A percentile compares a stretch with the other conserved stretches of the same genome.
phyloP scores from a whole-genome alignment of 2,113 vertebrate species.

The Aleadryas rufinucha region DNA sequence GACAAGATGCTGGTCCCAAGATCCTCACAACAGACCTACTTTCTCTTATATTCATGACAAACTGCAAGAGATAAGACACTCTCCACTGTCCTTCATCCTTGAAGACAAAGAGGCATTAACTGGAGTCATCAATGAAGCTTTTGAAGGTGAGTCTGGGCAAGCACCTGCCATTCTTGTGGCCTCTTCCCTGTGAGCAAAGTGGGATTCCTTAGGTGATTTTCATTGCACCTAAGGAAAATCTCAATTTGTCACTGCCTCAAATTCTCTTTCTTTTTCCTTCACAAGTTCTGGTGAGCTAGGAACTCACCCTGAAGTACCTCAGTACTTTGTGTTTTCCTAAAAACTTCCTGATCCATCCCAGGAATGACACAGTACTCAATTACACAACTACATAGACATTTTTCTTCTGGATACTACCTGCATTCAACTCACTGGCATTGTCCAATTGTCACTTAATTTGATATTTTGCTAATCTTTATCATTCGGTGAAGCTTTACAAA shows the following conservation, averaged over 20 bases:
- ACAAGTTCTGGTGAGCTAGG: neutral
- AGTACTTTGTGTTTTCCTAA: neutral
- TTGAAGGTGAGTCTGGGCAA: constrained; percentile 62
- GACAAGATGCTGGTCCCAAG: constrained; percentile 71
- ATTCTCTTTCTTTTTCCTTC: neutral
- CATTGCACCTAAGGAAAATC: no score
- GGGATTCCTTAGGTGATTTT: neutral
- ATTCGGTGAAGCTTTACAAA: neutral
- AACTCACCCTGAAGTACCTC: neutral
- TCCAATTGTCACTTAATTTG: neutral
- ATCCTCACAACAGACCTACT: constrained; percentile 61
- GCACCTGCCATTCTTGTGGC: neutral
- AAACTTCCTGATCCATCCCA: neutral
- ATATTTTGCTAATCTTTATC: neutral
- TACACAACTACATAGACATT: neutral
- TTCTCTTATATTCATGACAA: constrained; percentile 64
- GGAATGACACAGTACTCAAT: neutral
- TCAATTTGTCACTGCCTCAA: neutral
- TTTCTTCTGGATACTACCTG: neutral
- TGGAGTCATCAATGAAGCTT: constrained; percentile 65
- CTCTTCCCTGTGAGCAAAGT: neutral
- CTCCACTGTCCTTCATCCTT: neutral
- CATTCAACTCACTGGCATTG: neutral
- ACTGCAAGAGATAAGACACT: constrained; percentile 61
- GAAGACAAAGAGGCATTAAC: neutral